A percentile compares a stretch with the other conserved stretches of the same genome.
Conservation (phyloP, 2,113 vertebrate genomes). For the Sylvilagus bachmani region DNA sequence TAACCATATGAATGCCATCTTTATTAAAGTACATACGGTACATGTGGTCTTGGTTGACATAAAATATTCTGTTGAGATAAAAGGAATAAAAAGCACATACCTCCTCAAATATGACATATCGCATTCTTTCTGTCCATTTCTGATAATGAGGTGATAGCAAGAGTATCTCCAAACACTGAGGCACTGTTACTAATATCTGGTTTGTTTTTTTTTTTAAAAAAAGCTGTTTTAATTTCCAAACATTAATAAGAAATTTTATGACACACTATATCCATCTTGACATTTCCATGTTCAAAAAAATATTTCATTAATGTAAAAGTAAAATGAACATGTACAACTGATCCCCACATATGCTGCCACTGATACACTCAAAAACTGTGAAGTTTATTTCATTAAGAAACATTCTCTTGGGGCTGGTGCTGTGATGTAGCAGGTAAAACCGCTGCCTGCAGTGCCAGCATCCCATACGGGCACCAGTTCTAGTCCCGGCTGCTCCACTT, state of each 20-base stretch:
- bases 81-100: slow-evolving; percentile 43
- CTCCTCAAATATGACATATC: slow-evolving; percentile 86
- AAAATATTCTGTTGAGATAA: background rate
- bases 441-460: no score
- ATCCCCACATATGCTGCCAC: background rate
- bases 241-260: background rate
- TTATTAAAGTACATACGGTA: background rate
- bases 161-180: slow-evolving; percentile 85
- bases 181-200: slow-evolving; percentile 80
- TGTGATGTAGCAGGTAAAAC: no score
- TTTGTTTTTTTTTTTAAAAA: background rate
- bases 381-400: background rate
- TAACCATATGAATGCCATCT: background rate
- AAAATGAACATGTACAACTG: no score
- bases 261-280: background rate
- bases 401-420: background rate
- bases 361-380: background rate
- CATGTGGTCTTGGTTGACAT: background rate
- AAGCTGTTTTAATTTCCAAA: background rate
- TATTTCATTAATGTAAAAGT: background rate
- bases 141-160: slow-evolving; percentile 79
- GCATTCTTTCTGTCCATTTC: slow-evolving; percentile 78
- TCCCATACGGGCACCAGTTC: no score
- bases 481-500: no score
- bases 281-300: background rate